Evolutionary conservation across 2,888 invertebrate species (phyloP), one percentile per base, ranked within the genome.

Genomic region (Drosophila maculinotata): DNA sequence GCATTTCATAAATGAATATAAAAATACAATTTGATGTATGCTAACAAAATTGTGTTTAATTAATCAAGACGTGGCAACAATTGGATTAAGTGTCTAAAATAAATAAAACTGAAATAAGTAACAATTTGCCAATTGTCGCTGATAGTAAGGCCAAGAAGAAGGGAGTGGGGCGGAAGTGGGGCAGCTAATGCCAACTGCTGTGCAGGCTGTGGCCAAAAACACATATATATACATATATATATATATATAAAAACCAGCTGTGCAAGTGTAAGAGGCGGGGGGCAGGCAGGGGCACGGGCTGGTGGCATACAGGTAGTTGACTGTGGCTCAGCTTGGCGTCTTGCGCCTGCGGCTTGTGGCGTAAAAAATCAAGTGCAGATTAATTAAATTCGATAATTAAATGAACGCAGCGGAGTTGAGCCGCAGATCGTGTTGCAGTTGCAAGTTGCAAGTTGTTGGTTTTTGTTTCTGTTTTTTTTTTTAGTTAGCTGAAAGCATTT

Each of bases 371-470:
- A 79, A 79, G 79, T 84, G 85, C 76, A 88, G 77, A 86, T 87
- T 82, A 78, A 78, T 76, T 87, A 86, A 84, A 88, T 83, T 87
- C 81, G 75, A 83, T 87, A 89, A 89, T 90, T 89, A 89, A 88
- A 90, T 89, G 90, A 88, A 90, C 87, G 90, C 72, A 74, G 70
- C 63, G 60, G 45, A 44, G 44, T 17, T 17, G 9, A 76, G 64
- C 54, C 45, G 48, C 60, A 84, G 87, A 85, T 87, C 80, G 80
- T 80, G 85, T 85, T 74, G 56, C 64, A 65, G 42, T 58, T 58
- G 58, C 58, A 47, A 48, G 47, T 45, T 65, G 65, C 68, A 30
- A 51, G 65, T 53, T 47, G 54, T 41, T 58, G 52, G n/a, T 51
- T 36, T 57, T 41, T 33, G 51, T 51, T 17, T 44, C 35, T 20